These are phyloP conservation scores for Drosophila nr. fundita DNA, from an alignment of 2,888 invertebrate species.

Conservation along the genomic window DNA sequence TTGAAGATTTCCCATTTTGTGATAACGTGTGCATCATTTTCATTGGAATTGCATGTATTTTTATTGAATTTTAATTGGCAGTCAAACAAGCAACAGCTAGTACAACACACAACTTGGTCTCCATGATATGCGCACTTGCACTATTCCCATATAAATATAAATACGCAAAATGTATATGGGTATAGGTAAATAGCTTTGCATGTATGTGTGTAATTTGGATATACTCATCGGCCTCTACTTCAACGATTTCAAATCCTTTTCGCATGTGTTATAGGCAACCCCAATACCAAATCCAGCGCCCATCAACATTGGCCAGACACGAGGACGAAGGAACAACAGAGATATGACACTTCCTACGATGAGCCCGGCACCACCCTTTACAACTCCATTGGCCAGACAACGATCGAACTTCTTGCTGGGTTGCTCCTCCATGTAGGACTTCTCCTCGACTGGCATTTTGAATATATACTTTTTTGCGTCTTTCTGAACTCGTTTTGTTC, in stretches of 20 bases:
- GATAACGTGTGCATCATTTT: conserved; percentile 75
- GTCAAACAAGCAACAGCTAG: conserved; percentile 47
- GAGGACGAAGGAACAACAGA: conserved; percentile 66
- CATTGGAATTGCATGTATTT: conserved; percentile 75
- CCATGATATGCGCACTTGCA: not conserved
- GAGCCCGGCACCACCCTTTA: conserved; percentile 72
- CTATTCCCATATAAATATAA: not conserved
- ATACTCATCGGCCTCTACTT: conserved; percentile 31
- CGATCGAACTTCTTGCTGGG: conserved; percentile 59
- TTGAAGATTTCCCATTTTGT: conserved; percentile 73
- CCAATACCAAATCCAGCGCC: conserved; percentile 73
- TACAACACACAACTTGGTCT: conserved; percentile 34
- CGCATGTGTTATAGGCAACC: conserved; percentile 68
- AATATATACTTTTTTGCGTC: not conserved
- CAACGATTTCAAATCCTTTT: conserved; percentile 56
- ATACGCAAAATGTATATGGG: not conserved
- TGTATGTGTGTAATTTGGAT: not conserved
- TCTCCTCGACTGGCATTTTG: conserved; percentile 48
- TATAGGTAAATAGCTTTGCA: not conserved
- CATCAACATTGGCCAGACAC: conserved; percentile 68
- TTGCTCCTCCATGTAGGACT: conserved; percentile 59
- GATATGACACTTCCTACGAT: conserved; percentile 71
- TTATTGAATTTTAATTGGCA: conserved; percentile 82
- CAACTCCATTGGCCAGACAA: conserved; percentile 67
- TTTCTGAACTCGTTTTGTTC: not conserved